Evolutionary conservation across 2,113 vertebrate species (phyloP).

Genomic region (Lipotes vexillifer): DNA sequence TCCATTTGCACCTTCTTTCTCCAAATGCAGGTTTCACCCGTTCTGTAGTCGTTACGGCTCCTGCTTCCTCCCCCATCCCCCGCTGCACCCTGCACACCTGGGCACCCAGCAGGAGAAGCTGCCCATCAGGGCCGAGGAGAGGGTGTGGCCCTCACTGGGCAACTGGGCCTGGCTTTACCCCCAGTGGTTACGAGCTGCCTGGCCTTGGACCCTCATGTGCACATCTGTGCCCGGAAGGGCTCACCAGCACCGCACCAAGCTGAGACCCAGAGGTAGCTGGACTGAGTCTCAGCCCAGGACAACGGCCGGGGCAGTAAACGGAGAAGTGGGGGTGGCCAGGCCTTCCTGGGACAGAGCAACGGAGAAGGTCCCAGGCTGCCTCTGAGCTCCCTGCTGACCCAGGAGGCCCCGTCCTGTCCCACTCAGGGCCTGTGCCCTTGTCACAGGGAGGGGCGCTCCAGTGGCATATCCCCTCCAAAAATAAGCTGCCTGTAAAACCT

Average conservation of each 20-base stretch:
- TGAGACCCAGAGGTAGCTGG: neutral
- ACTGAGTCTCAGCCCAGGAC: neutral
- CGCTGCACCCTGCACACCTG: too few relatives aligned
- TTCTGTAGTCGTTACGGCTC: neutral
- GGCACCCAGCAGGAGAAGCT: neutral
- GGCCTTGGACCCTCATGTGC: neutral
- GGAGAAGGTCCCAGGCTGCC: neutral
- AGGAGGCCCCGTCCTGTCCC: neutral
- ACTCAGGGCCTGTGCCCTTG: neutral
- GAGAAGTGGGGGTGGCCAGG: neutral
- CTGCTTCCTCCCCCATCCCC: rapidly evolving
- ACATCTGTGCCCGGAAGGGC: neutral
- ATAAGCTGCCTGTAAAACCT: conserved; percentile 69
- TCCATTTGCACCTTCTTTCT: neutral
- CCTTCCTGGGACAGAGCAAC: neutral
- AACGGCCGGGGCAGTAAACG: neutral
- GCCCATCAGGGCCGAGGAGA: neutral
- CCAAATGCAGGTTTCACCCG: neutral
- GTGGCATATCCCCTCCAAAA: neutral
- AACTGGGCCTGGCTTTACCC: neutral
- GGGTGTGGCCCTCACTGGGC: neutral
- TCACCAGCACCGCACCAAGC: neutral
- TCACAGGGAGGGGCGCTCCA: neutral
- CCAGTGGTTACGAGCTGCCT: neutral
- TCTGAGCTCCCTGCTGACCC: neutral